Conservation (phyloP, 1,140 invertebrate genomes). For the Drepana arcuata region DNA sequence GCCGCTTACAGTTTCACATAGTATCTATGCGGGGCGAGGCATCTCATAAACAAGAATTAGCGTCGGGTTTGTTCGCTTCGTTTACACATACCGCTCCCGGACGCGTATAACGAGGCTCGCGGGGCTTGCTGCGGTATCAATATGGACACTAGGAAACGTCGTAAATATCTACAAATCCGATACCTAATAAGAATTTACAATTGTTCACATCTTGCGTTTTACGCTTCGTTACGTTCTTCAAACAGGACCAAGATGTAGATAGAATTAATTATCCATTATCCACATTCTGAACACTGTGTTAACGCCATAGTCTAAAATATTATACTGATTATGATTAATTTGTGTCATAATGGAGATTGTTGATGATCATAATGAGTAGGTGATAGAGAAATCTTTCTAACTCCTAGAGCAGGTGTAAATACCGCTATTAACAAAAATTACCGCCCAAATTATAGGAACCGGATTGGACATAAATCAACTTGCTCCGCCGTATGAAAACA, state of each 20-base stretch:
- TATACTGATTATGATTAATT: too few species aligned
- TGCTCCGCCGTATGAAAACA: constrained; percentile 27
- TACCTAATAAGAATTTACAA: constrained; percentile 15
- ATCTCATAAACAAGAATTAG: constrained; percentile 67
- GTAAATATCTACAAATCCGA: constrained; percentile 43
- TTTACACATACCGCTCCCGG: constrained; percentile 64
- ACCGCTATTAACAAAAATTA: too few species aligned
- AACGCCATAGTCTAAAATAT: too few species aligned
- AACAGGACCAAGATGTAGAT: too few species aligned
- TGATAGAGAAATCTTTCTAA: too few species aligned
- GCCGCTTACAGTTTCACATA: constrained; percentile 39
- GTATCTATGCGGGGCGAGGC: constrained; percentile 36
- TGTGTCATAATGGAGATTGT: too few species aligned
- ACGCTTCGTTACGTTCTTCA: too few species aligned
- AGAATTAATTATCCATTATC: too few species aligned
- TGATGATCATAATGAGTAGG: too few species aligned
- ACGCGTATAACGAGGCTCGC: constrained; percentile 48
- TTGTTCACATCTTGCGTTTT: constrained; percentile 23
- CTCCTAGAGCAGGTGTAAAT: too few species aligned
- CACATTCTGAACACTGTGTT: too few species aligned
- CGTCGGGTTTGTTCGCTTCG: constrained; percentile 50
- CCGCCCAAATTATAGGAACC: too few species aligned
- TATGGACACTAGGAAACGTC: constrained; percentile 50
- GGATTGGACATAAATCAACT: constrained; percentile 28
- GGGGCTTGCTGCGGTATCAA: constrained; percentile 22